These are phyloP conservation scores for Todiramphus chloris DNA, from an alignment of 2,113 vertebrate species.

Conservation along the genomic window DNA sequence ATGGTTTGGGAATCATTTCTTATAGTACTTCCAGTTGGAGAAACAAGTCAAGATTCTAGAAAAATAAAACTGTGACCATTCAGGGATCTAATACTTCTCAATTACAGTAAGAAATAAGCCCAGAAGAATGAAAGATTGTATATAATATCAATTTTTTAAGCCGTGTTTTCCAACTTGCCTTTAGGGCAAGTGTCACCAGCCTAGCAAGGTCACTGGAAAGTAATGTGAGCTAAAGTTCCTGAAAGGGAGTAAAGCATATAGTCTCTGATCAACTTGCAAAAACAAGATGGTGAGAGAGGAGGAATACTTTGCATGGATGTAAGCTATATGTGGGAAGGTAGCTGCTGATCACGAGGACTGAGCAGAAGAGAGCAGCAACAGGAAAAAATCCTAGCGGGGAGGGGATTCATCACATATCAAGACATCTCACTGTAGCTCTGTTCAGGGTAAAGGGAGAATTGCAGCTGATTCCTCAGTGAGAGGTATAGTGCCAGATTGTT, in stretches of 20 bases:
- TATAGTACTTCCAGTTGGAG: background rate
- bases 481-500: background rate
- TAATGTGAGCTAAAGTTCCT: background rate
- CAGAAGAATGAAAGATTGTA: background rate
- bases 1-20: background rate
- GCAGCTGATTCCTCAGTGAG: background rate
- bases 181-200: background rate
- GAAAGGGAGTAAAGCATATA: rapidly evolving
- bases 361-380: background rate
- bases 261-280: background rate
- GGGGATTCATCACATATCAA: background rate
- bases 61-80: background rate
- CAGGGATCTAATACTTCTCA: background rate
- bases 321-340: background rate
- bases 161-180: background rate
- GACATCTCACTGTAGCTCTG: background rate
- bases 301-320: background rate
- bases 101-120: background rate
- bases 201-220: background rate
- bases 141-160: background rate
- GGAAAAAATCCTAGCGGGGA: background rate
- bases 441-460: background rate
- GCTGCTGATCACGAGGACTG: background rate
- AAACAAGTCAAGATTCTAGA: background rate
- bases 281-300: background rate